Evolutionary conservation across 2,888 invertebrate species (phyloP).

Genomic region (Mesopsocus fuscifrons): DNA sequence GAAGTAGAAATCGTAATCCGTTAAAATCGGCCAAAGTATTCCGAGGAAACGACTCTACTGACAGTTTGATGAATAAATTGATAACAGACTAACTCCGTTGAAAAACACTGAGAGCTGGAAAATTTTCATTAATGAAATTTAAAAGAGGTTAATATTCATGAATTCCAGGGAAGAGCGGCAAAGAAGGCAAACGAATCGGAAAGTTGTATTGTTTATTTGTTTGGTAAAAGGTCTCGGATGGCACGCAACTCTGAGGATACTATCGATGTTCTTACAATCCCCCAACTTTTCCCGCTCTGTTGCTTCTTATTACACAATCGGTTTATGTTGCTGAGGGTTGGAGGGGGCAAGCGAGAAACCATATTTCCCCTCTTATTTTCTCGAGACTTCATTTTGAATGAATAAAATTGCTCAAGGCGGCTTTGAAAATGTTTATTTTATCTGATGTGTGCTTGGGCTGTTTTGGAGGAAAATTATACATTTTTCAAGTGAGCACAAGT

Average conservation of each 20-base stretch:
- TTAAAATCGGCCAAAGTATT: no score
- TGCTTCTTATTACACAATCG: conserved; percentile 8
- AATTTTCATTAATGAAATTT: conserved; percentile 10
- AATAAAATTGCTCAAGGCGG: background rate
- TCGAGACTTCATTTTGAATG: background rate
- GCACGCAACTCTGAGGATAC: conserved; percentile 6
- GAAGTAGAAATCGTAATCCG: no score
- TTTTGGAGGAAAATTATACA: no score
- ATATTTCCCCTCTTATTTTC: background rate
- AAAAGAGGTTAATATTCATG: conserved; percentile 10
- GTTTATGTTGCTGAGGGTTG: conserved; percentile 5
- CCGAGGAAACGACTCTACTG: background rate
- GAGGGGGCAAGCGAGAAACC: no score
- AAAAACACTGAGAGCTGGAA: conserved; percentile 4
- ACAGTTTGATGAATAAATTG: background rate
- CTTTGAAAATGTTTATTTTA: no score
- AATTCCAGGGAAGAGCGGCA: conserved; percentile 6
- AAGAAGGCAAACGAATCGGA: conserved; percentile 10
- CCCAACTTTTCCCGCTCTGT: conserved; percentile 1
- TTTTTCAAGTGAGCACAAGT: no score
- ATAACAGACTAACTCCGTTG: background rate
- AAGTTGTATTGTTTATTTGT: conserved; percentile 7
- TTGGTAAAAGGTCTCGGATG: conserved; percentile 5
- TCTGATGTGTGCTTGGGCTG: no score
- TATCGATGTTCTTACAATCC: conserved; percentile 9